phyloP scores from a whole-genome alignment of 2,797 vertebrate genomes.

The Petrocephalus sullivani region DNA sequence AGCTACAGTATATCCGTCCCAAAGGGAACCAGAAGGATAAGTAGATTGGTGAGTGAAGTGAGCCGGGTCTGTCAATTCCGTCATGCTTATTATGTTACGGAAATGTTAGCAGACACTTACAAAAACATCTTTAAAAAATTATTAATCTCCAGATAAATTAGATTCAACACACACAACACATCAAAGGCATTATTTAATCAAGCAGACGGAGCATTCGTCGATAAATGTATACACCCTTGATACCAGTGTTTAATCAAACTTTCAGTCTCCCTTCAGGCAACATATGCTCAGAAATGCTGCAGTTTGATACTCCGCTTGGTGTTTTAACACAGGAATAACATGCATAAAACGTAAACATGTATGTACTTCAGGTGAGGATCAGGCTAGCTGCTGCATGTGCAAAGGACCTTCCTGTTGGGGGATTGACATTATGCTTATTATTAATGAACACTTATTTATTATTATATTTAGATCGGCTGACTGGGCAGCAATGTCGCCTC shows the following conservation, averaged over 20 bases:
- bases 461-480: background rate
- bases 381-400: background rate
- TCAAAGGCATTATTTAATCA: background rate
- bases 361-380: background rate
- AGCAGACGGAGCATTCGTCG: background rate
- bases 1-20: background rate
- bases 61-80: background rate
- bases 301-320: background rate
- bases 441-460: background rate
- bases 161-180: background rate
- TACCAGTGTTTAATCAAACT: slow-evolving; percentile 5
- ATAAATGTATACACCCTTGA: slow-evolving; percentile 6
- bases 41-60: background rate
- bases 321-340: background rate
- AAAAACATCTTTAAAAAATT: background rate
- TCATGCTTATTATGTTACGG: background rate
- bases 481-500: background rate
- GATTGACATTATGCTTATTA: background rate
- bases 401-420: background rate
- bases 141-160: slow-evolving; percentile 3
- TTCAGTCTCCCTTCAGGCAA: slow-evolving; percentile 8
- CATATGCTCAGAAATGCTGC: background rate
- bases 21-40: background rate
- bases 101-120: background rate
- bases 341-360: background rate